Evolutionary conservation across 2,113 vertebrate genomes (phyloP).

Genomic region (Urocynchramus pylzowi): DNA sequence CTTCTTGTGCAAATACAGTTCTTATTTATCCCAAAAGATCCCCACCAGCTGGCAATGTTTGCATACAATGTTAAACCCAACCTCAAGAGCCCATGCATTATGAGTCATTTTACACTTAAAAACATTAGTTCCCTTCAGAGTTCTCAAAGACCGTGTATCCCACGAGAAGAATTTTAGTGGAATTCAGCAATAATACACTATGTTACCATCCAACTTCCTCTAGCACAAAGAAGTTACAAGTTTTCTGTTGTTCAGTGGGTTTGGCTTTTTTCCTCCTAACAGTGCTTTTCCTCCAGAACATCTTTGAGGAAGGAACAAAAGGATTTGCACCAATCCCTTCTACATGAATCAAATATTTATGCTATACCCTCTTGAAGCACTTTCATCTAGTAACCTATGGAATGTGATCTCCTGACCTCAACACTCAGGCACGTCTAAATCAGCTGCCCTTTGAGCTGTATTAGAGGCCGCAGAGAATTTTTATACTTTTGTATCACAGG

Average conservation of each 20-base stretch:
- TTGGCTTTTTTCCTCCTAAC: not conserved
- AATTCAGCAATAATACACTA: not conserved
- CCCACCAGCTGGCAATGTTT: constrained; percentile 63
- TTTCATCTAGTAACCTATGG: constrained; percentile 49
- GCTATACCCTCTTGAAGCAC: constrained; percentile 16
- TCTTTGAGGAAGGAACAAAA: not conserved
- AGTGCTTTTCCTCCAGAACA: not conserved
- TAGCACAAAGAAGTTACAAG: not conserved
- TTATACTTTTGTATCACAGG: not conserved
- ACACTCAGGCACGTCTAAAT: constrained; percentile 42
- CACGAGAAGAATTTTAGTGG: not conserved
- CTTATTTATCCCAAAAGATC: constrained; percentile 60
- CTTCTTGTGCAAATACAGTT: constrained; percentile 54
- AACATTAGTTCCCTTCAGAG: not conserved
- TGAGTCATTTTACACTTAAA: constrained; percentile 43
- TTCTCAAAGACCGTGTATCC: not conserved
- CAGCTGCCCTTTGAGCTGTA: constrained; percentile 48
- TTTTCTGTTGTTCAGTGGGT: not conserved
- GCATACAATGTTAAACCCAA: constrained; percentile 53
- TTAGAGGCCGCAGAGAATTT: not conserved
- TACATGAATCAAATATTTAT: constrained; percentile 57
- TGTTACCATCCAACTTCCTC: not conserved
- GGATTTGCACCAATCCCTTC: constrained; percentile 25
- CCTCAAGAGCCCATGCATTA: constrained; percentile 32
- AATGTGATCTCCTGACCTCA: constrained; percentile 65